phyloP scores from a whole-genome alignment of 2,113 vertebrate genomes.

The Ameiurus melas region DNA sequence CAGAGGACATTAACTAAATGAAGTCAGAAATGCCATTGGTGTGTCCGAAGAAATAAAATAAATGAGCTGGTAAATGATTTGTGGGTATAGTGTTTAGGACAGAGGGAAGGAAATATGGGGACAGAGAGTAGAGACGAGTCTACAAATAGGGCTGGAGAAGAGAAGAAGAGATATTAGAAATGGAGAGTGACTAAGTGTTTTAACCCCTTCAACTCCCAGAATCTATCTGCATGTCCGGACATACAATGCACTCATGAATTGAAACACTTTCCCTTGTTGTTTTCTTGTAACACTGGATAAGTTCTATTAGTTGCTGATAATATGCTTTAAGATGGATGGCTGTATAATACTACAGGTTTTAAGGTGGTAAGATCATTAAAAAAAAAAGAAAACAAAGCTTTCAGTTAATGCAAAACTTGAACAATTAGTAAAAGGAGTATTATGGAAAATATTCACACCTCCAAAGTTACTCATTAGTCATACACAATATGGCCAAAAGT shows the following conservation, averaged over 20 bases:
- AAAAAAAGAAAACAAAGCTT: not conserved
- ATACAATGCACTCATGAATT: not conserved
- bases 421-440: not conserved
- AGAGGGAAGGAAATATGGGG: not conserved
- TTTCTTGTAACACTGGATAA: not conserved
- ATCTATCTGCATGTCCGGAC: not conserved
- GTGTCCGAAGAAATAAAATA: not conserved
- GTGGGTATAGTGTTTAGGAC: not conserved
- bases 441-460: not conserved
- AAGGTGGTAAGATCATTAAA: not conserved
- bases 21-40: not conserved
- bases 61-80: not conserved
- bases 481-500: not conserved
- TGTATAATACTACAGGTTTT: not conserved
- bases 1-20: not conserved
- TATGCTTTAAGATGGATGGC: not conserved
- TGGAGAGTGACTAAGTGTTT: not conserved
- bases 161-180: not conserved
- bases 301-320: not conserved
- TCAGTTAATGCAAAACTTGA: not conserved
- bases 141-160: not conserved
- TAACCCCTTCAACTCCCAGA: not conserved
- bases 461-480: not conserved
- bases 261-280: not conserved
- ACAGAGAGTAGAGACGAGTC: not conserved